These are phyloP conservation scores for Fregetta grallaria DNA, from an alignment of 2,113 vertebrate species.

Conservation along the genomic window DNA sequence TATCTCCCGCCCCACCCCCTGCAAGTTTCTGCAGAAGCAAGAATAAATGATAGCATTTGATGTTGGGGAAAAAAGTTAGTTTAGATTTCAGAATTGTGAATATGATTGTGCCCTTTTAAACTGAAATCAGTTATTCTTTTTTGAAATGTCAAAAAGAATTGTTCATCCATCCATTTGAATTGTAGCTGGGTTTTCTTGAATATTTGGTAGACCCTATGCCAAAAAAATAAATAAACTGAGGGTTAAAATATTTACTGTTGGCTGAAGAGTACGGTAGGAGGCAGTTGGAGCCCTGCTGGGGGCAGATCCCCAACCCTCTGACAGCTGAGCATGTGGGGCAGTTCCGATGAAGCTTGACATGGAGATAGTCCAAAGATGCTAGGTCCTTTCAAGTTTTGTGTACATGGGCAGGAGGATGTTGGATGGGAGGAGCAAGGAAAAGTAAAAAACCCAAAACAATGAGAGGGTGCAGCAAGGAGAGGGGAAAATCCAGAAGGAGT, in stretches of 20 bases:
- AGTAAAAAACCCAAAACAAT: not conserved
- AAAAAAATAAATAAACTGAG: not conserved
- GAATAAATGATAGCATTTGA: not conserved
- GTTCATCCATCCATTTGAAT: not conserved
- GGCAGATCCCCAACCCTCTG: not conserved
- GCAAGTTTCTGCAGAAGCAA: not conserved
- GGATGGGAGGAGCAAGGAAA: not conserved
- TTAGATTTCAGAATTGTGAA: not conserved
- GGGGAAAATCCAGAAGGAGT: not conserved
- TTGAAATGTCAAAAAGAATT: not conserved
- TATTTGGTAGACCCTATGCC: not conserved
- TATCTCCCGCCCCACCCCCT: not conserved
- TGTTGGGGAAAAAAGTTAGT: not conserved
- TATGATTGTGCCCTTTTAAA: not conserved
- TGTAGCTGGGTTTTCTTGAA: not conserved
- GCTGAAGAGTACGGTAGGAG: not conserved
- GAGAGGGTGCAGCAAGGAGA: not conserved
- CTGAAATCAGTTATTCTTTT: not conserved
- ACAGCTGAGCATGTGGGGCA: accelerated
- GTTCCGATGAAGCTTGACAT: not conserved
- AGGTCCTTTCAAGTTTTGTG: not conserved
- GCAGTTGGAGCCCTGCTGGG: not conserved
- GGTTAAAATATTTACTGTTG: not conserved
- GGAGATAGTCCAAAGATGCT: not conserved
- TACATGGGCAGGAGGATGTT: not conserved